Percentiles rank a stretch among this genome's conserved stretches.
phyloP scores from a whole-genome alignment of 1,140 invertebrate genomes.

The Pogonomyrmex californicus region DNA sequence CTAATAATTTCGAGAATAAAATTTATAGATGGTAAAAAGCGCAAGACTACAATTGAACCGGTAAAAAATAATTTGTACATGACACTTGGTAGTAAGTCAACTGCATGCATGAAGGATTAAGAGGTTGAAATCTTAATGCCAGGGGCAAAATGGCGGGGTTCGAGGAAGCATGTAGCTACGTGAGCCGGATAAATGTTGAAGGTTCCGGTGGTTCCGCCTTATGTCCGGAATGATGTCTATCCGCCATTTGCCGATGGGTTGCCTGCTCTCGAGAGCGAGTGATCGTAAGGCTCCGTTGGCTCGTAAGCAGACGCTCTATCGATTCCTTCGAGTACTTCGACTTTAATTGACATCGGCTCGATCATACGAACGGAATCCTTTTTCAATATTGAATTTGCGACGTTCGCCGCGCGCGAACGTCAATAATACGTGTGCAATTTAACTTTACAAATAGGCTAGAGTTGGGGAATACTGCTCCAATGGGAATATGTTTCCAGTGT shows the following conservation, averaged over 20 bases:
- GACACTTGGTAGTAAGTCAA: neutral
- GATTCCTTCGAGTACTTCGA: slow-evolving; percentile 44
- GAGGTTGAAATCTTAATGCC: slow-evolving; percentile 22
- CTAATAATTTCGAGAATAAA: slow-evolving; percentile 6
- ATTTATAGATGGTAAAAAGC: neutral
- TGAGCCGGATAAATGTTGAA: slow-evolving; percentile 53
- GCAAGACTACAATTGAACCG: neutral
- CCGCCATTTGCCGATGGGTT: slow-evolving; percentile 52
- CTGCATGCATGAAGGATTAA: slow-evolving; percentile 34
- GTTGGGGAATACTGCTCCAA: slow-evolving; percentile 20
- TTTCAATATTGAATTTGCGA: slow-evolving; percentile 65
- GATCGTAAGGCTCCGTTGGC: slow-evolving; percentile 36
- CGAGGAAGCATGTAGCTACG: slow-evolving; percentile 28
- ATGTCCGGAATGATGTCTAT: slow-evolving; percentile 51
- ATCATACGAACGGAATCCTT: slow-evolving; percentile 57
- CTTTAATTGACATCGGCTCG: slow-evolving; percentile 61
- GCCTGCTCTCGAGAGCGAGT: slow-evolving; percentile 26
- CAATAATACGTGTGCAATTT: slow-evolving; percentile 64
- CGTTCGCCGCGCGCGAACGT: slow-evolving; percentile 21
- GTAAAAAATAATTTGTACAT: slow-evolving; percentile 1
- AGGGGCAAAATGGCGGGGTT: slow-evolving; percentile 16
- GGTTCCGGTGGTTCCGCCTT: slow-evolving; percentile 35
- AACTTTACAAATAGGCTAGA: slow-evolving; percentile 61
- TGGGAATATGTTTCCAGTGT: slow-evolving; percentile 37
- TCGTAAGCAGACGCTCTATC: slow-evolving; percentile 44